These are phyloP conservation scores for Hassar affinis DNA, from an alignment of 2,113 vertebrate species.

Conservation along the genomic window DNA sequence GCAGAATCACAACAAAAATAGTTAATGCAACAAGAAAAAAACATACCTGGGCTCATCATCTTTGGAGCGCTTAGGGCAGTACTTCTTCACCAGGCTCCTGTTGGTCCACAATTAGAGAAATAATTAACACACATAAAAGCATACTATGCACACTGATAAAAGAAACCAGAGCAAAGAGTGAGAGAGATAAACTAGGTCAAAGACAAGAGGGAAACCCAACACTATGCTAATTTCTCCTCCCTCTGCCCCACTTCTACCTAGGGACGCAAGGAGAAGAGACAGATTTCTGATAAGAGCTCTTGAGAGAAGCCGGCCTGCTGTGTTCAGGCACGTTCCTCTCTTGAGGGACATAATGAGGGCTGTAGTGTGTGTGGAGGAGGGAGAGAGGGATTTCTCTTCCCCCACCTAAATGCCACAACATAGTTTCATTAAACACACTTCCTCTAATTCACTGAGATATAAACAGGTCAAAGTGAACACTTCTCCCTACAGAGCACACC, in stretches of 20 bases:
- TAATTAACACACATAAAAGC: constrained; percentile 7
- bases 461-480: constrained; percentile 39
- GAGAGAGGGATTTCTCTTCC: not conserved
- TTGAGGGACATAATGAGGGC: constrained; percentile 15
- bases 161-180: constrained; percentile 20
- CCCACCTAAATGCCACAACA: not conserved
- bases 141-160: constrained; percentile 1
- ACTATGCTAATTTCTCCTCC: constrained; percentile 36
- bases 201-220: constrained; percentile 34
- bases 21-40: not conserved
- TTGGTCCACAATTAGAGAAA: constrained; percentile 29
- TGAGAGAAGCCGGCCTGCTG: not conserved
- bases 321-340: constrained; percentile 30
- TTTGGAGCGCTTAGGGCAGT: constrained; percentile 94
- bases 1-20: not conserved
- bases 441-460: constrained; percentile 22
- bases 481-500: constrained; percentile 12
- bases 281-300: constrained; percentile 36
- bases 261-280: not conserved
- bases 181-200: constrained; percentile 45
- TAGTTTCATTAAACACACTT: constrained; percentile 32
- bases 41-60: constrained; percentile 95
- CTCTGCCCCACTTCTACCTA: constrained; percentile 30
- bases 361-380: not conserved
- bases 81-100: constrained; percentile 97